phyloP scores from a whole-genome alignment of 2,797 vertebrate genomes.

The Molossus molossus region DNA sequence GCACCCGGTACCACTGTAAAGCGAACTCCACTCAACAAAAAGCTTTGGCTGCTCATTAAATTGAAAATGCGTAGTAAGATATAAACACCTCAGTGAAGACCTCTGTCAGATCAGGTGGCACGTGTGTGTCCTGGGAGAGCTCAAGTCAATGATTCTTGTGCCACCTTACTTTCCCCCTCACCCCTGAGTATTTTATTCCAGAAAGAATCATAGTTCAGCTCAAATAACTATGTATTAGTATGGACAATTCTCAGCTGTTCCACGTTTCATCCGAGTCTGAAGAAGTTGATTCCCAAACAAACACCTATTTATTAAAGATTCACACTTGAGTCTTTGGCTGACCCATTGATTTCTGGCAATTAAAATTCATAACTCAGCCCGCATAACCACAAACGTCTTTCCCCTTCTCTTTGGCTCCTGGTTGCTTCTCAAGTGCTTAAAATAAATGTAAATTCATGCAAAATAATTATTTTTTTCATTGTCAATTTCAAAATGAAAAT shows the following conservation, averaged over 20 bases:
- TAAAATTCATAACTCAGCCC: slow-evolving; percentile 45
- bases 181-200: slow-evolving; percentile 24
- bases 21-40: not conserved
- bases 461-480: slow-evolving; percentile 59
- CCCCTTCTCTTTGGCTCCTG: not conserved
- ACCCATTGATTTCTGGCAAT: not conserved
- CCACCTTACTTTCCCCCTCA: not conserved
- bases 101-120: not conserved
- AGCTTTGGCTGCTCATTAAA: slow-evolving; percentile 13
- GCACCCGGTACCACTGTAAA: not conserved
- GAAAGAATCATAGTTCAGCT: slow-evolving; percentile 15
- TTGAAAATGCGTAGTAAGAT: not conserved
- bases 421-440: not conserved
- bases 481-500: slow-evolving; percentile 60
- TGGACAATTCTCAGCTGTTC: slow-evolving; percentile 13
- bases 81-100: not conserved
- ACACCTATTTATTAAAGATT: slow-evolving; percentile 55
- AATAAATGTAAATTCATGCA: slow-evolving; percentile 33
- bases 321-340: not conserved
- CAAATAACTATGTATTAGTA: not conserved
- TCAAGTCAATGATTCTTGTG: not conserved
- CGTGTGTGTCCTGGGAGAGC: not conserved
- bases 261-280: not conserved
- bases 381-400: not conserved
- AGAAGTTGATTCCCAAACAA: slow-evolving; percentile 56